Evolutionary conservation across 2,113 vertebrate species (phyloP).

Genomic region (Engystomops pustulosus): DNA sequence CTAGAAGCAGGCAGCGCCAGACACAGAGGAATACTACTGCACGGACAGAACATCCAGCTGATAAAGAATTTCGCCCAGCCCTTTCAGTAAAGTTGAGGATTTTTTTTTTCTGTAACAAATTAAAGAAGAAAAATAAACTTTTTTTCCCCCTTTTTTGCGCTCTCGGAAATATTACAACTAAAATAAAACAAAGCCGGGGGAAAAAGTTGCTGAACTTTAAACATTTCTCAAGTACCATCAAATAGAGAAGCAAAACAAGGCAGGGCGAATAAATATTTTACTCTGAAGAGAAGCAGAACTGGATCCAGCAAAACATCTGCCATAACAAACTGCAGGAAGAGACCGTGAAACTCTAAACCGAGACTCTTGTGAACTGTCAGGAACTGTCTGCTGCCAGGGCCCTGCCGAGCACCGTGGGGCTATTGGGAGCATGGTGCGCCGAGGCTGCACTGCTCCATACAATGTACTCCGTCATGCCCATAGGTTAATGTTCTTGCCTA

Average conservation of each 20-base stretch:
- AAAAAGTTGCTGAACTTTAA: conserved; percentile 47
- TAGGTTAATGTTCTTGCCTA: background rate
- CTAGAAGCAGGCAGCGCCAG: background rate
- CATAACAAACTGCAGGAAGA: conserved; percentile 60
- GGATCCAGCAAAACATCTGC: conserved; percentile 70
- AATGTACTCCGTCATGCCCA: background rate
- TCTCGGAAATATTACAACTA: conserved; percentile 48
- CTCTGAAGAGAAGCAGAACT: conserved; percentile 62
- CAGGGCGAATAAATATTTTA: conserved; percentile 67
- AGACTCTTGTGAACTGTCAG: conserved; percentile 45
- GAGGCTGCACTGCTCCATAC: background rate
- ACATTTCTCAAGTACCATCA: conserved; percentile 40
- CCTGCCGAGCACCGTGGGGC: conserved; percentile 25
- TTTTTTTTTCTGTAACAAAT: rapidly evolving
- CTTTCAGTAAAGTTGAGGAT: background rate
- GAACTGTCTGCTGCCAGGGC: background rate
- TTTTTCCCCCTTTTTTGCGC: background rate
- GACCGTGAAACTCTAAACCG: conserved; percentile 51
- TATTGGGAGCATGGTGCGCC: background rate
- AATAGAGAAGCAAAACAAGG: conserved; percentile 62
- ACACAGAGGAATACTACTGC: background rate
- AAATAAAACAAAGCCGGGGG: conserved; percentile 24
- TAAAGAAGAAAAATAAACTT: conserved; percentile 59
- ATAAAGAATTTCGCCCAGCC: background rate
- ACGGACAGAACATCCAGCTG: conserved; percentile 14